Evolutionary conservation across 2,797 vertebrate genomes (phyloP).

Genomic region (Enteromius anoplus): DNA sequence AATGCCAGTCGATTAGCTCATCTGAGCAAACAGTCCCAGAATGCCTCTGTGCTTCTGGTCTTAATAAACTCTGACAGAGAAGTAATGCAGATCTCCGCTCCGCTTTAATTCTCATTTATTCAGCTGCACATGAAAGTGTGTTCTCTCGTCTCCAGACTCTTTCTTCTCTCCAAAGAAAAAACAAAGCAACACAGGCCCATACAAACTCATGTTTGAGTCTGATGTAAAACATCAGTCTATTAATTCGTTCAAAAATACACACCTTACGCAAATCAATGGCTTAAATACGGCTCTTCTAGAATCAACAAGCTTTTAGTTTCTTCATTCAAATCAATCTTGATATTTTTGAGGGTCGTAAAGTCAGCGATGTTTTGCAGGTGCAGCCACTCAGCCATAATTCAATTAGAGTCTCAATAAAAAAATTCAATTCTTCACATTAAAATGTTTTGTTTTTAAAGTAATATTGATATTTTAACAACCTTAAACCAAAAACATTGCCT

Average conservation of each 20-base stretch:
- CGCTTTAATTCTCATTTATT: constrained; percentile 48
- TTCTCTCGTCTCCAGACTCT: constrained; percentile 55
- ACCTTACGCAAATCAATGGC: neutral
- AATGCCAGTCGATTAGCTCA: neutral
- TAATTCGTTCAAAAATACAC: neutral
- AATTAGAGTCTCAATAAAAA: neutral
- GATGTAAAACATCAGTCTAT: neutral
- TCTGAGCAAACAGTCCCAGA: constrained; percentile 4
- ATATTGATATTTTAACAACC: neutral
- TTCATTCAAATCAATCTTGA: neutral
- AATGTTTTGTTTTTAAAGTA: neutral
- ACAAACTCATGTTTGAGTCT: constrained; percentile 45
- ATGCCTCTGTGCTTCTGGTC: neutral
- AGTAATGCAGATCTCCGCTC: constrained; percentile 11
- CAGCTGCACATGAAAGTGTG: constrained; percentile 53
- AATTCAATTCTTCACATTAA: neutral
- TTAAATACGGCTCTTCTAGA: neutral
- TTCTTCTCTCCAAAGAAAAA: constrained; percentile 56
- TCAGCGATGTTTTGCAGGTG: neutral
- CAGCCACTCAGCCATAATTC: neutral
- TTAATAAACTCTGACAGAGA: constrained; percentile 39
- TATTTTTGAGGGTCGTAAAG: neutral
- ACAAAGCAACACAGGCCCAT: constrained; percentile 49
- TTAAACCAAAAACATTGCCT: neutral
- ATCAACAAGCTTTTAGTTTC: neutral